Conservation (phyloP, 2,888 invertebrate species). For the Ophioninae sp. region DNA sequence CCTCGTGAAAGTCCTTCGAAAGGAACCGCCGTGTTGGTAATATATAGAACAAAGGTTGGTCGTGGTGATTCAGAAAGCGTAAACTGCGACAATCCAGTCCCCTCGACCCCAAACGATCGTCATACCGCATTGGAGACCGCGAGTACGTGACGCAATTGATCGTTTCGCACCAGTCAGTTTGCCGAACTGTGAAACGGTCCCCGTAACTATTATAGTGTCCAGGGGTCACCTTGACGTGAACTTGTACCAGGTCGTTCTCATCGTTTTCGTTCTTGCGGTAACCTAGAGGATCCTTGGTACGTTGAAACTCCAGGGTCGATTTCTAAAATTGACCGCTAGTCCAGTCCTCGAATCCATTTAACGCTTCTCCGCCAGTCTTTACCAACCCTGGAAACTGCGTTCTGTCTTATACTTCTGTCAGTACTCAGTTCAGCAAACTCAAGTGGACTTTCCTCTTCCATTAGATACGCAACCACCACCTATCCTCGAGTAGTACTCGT, state of each 20-base stretch:
- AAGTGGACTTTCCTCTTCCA: constrained; percentile 65
- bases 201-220: constrained; percentile 27
- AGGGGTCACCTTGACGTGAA: constrained; percentile 26
- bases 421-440: constrained; percentile 17
- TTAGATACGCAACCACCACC: constrained; percentile 64
- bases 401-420: constrained; percentile 40
- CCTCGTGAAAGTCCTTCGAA: constrained; percentile 37
- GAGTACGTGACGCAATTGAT: no score
- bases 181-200: constrained; percentile 48
- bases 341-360: constrained; percentile 73
- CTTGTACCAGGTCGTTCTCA: constrained; percentile 33
- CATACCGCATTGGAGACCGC: no score
- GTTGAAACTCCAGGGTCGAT: constrained; percentile 73
- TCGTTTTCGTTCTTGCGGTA: constrained; percentile 35
- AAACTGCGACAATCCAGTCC: no score
- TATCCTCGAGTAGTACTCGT: constrained; percentile 60
- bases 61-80: constrained; percentile 37
- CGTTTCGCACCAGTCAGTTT: constrained; percentile 48
- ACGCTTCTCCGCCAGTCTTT: constrained; percentile 58
- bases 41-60: constrained; percentile 12
- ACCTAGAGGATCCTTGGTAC: constrained; percentile 49
- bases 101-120: no score
- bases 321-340: constrained; percentile 75
- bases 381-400: constrained; percentile 29
- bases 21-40: neutral